Percentiles rank a stretch among this genome's conserved stretches.
Evolutionary conservation across 2,113 vertebrate species (phyloP).

Genomic region (Callocephalon fimbriatum): DNA sequence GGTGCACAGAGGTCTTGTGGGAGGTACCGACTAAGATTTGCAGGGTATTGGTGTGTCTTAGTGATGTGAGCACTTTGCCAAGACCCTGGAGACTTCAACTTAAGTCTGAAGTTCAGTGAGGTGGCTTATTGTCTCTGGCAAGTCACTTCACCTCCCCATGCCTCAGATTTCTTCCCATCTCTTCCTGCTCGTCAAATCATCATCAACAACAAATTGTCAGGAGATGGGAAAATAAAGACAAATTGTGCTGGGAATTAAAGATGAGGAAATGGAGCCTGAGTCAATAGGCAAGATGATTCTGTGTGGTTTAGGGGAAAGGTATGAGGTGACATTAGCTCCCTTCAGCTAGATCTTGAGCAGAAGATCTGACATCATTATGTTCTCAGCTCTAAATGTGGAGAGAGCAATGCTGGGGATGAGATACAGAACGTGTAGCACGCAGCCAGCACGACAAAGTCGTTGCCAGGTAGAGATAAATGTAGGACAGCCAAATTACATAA

Average conservation of each 20-base stretch:
- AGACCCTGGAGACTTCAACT: not conserved
- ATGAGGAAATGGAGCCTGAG: not conserved
- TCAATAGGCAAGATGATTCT: not conserved
- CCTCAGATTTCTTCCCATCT: not conserved
- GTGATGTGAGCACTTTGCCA: not conserved
- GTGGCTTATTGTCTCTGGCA: not conserved
- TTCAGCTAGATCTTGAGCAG: not conserved
- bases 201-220: not conserved
- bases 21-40: not conserved
- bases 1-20: not conserved
- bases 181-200: not conserved
- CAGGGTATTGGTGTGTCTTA: not conserved
- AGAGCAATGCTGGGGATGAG: not conserved
- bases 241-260: not conserved
- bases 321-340: not conserved
- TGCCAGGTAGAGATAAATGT: slow-evolving; percentile 42
- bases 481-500: slow-evolving; percentile 9
- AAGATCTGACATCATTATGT: not conserved
- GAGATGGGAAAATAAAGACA: not conserved
- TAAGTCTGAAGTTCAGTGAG: not conserved
- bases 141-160: not conserved
- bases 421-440: not conserved
- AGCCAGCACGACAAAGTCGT: not conserved
- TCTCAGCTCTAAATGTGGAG: slow-evolving; percentile 39
- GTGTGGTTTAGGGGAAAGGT: not conserved